A percentile compares a stretch with the other conserved stretches of the same genome.
Conservation (phyloP, 2,888 invertebrate genomes). For the Anaspis maculata region DNA sequence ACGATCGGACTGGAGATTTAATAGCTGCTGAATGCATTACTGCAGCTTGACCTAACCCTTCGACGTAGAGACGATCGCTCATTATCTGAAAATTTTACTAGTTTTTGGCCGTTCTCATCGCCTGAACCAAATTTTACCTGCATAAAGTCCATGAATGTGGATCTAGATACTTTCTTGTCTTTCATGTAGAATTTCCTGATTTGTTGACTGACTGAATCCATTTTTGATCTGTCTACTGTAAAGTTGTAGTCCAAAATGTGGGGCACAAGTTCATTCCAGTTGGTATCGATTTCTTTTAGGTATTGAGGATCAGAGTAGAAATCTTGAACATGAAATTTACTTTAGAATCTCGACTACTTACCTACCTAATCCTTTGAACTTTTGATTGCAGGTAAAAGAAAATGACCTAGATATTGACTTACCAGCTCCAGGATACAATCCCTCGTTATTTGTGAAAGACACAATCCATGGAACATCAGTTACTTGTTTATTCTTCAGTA, state of each 20-base stretch:
- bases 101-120: too few relatives aligned
- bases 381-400: too few relatives aligned
- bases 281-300: constrained; percentile 1
- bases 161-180: constrained; percentile 1
- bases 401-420: too few relatives aligned
- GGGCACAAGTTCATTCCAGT: not conserved
- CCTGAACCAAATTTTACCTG: too few relatives aligned
- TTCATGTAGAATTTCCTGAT: not conserved
- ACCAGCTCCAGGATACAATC: constrained; percentile 55
- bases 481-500: constrained; percentile 52
- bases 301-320: constrained; percentile 3
- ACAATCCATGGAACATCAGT: constrained; percentile 62
- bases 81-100: too few relatives aligned
- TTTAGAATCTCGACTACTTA: too few relatives aligned
- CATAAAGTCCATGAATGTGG: constrained; percentile 3
- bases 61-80: constrained; percentile 3
- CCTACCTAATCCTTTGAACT: too few relatives aligned
- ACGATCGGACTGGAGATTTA: constrained; percentile 3
- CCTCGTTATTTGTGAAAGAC: constrained; percentile 61
- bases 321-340: too few relatives aligned
- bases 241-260: not conserved
- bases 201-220: not conserved
- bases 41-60: constrained; percentile 2
- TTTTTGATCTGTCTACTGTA: not conserved
- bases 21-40: constrained; percentile 1